These are phyloP conservation scores for Lagocephalus sceleratus DNA, from an alignment of 2,797 vertebrate species.

Conservation along the genomic window DNA sequence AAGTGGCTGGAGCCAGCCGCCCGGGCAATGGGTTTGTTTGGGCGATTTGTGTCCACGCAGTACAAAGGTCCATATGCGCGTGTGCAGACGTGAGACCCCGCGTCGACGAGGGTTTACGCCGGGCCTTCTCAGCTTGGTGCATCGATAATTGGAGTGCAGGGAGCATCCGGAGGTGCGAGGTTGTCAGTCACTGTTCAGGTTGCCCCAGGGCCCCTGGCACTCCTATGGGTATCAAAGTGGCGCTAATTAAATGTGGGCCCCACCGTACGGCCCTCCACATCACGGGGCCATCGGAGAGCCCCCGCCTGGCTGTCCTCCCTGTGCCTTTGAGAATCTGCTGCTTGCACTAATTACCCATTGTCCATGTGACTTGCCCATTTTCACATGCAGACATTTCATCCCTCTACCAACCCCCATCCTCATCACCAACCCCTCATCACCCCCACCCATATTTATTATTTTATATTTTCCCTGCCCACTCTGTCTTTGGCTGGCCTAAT, in stretches of 20 bases:
- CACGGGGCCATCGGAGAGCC: constrained; percentile 76
- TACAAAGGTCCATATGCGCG: constrained; percentile 53
- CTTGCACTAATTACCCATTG: constrained; percentile 99
- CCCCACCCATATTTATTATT: constrained; percentile 71
- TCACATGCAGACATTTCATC: constrained; percentile 67
- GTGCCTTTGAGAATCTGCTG: constrained; percentile 94
- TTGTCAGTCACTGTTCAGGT: constrained; percentile 99
- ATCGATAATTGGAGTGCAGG: constrained; percentile 99
- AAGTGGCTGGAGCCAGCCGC: constrained; percentile 67
- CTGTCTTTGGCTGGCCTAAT: constrained; percentile 96
- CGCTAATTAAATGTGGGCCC: constrained; percentile 99
- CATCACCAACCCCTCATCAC: constrained; percentile 15
- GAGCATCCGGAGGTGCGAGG: constrained; percentile 90
- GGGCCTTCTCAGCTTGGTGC: constrained; percentile 78
- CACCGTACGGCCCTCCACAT: constrained; percentile 90
- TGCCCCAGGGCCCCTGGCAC: constrained; percentile 95
- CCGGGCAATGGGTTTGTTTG: constrained; percentile 79
- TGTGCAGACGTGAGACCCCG: constrained; percentile 14
- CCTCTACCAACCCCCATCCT: constrained; percentile 44
- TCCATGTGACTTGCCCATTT: constrained; percentile 92
- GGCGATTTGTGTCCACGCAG: constrained; percentile 53
- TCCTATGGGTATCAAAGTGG: constrained; percentile 99
- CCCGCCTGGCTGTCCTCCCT: constrained; percentile 84
- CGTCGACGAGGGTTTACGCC: constrained; percentile 50
- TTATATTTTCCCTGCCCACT: constrained; percentile 80